Evolutionary conservation across 2,113 vertebrate genomes (phyloP).

Genomic region (Phainopepla nitens): DNA sequence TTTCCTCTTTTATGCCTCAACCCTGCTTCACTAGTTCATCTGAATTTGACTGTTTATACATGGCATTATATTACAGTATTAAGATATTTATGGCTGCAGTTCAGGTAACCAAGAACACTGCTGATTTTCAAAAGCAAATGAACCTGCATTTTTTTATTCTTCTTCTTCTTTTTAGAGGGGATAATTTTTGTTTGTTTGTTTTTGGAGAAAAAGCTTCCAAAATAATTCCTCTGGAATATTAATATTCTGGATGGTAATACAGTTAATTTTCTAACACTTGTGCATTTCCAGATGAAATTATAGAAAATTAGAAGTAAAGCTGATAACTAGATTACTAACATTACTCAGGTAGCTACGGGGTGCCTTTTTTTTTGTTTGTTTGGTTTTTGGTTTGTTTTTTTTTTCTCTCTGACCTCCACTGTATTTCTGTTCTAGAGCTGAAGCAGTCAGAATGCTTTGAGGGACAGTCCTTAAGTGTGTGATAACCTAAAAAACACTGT

Average conservation of each 20-base stretch:
- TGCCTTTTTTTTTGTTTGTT: rapidly evolving
- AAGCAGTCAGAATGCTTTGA: not conserved
- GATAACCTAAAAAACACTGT: not conserved
- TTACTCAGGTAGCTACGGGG: not conserved
- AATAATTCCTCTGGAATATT: not conserved
- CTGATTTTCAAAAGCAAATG: not conserved
- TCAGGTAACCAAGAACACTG: not conserved
- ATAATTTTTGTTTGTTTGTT: not conserved
- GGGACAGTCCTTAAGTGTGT: not conserved
- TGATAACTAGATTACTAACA: not conserved
- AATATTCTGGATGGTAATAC: not conserved
- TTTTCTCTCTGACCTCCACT: not conserved
- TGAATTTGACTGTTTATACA: not conserved
- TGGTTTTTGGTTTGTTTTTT: too few relatives aligned
- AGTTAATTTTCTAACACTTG: not conserved
- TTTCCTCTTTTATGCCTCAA: not conserved
- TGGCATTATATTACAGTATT: not conserved
- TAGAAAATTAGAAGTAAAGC: not conserved
- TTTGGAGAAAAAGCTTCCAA: not conserved
- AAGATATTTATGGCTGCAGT: not conserved
- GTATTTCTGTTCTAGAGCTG: not conserved
- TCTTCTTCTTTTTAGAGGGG: not conserved
- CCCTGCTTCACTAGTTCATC: not conserved
- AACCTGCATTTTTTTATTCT: not conserved
- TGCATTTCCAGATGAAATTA: not conserved